Base-by-base conservation (phyloP, 1,140 invertebrate species). In the Drosophila seguyi region DNA sequence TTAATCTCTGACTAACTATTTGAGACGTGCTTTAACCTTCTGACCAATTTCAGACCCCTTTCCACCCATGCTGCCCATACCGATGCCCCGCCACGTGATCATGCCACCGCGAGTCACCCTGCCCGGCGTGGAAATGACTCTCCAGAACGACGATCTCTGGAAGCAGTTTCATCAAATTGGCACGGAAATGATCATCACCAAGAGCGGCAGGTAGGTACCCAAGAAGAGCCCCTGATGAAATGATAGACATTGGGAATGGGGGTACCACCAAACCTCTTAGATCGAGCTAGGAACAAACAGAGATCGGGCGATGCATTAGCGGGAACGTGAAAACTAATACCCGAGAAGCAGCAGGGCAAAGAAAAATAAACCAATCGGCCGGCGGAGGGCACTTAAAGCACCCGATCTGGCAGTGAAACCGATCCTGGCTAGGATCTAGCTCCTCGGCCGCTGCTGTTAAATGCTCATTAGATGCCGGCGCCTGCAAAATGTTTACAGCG, bases 161-260 rank as follows among this genome's bases (percentile, higher is more conserved):
- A 95, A 98, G 87, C 96, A 98, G 87, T 99, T 99, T 93, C 96
- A 99, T 93, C 96, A 97, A 81, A 94, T 99, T 73, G 97, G 98
- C 63, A 99, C 98, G 1, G 98, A 99, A 93, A 99, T 99, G 99
- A 99, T 99, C 92, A 99, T 99, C 93, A 99, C 98, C n/a, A 99
- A 99, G 94, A 97, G 97, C 48, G 98, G 98, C 93, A 96, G 98
- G 98, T 99, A 88, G 74, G 77, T 59, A 29, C 29, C 22, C 6
- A 27, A 25, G 36, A 13, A 31, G 36, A 38, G 16, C 48, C 39
- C 34, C 31, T 63, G 31, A 22, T 25, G 10, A 20, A 55, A 20
- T 11, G 14, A 22, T 31, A 34, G 14, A 27, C 39, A 34, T n/a
- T 7, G 13, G 60, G 22, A 38, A 29, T 27, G 41, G 42, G 38